These are phyloP conservation scores for Sebastes nivosus DNA, from an alignment of 2,797 vertebrate genomes.

Conservation along the genomic window DNA sequence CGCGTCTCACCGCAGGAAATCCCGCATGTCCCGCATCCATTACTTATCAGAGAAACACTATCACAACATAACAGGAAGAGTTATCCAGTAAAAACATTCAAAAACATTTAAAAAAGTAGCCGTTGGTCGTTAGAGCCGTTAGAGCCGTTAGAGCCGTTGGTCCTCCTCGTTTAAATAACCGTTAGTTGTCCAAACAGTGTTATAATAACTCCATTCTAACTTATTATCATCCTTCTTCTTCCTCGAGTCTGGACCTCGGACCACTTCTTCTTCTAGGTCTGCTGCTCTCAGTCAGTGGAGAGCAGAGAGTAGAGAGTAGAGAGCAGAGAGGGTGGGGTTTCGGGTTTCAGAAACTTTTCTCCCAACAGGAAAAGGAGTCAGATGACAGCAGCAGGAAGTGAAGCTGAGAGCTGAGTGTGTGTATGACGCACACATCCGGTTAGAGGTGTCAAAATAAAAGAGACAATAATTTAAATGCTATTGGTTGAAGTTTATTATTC, in stretches of 20 bases:
- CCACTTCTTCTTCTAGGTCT: conserved; percentile 66
- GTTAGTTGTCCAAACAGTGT: conserved; percentile 33
- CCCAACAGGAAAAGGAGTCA: conserved; percentile 87
- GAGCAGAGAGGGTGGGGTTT: conserved; percentile 83
- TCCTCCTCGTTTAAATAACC: not conserved
- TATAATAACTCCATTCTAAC: conserved; percentile 28
- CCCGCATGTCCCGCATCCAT: conserved; percentile 37
- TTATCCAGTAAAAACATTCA: too few relatives aligned
- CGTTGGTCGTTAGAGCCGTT: too few relatives aligned
- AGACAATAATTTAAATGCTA: too few relatives aligned
- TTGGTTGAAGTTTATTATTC: too few relatives aligned
- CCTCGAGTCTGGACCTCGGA: conserved; percentile 78
- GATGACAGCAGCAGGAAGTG: conserved; percentile 70
- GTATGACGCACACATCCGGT: conserved; percentile 25
- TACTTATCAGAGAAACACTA: not conserved
- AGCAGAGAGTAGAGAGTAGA: conserved; percentile 59
- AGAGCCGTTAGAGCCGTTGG: too few relatives aligned
- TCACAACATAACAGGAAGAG: not conserved
- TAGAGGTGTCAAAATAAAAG: conserved; percentile 38
- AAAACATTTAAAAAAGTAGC: too few relatives aligned
- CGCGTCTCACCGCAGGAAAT: conserved; percentile 45
- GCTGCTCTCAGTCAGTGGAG: conserved; percentile 53
- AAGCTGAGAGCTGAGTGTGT: rapidly evolving
- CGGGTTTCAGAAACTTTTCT: conserved; percentile 85
- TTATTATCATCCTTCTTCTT: conserved; percentile 28